Base-by-base conservation (phyloP, 2,888 invertebrate species). In the Cynaeus angustus region DNA sequence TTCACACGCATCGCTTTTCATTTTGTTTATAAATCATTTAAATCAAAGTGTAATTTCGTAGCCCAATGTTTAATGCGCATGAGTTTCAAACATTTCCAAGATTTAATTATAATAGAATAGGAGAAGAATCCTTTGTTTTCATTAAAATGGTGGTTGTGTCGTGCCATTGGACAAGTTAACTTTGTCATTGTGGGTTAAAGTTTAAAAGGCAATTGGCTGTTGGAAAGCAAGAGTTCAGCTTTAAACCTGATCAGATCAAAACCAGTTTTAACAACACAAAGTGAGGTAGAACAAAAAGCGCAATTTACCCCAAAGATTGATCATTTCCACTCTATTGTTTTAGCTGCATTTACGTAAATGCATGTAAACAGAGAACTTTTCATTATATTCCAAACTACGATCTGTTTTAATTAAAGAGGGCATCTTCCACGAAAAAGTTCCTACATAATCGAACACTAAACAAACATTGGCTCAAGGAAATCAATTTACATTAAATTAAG, bases 171-270 rank as follows among this genome's bases (percentile, higher is more conserved):
- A 26, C 33, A 53, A 53, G 53, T 58, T 43, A 58, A 62, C 62
- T 62, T 62, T 62, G 62, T 62, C 62, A 41, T 62, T 62, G 62
- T 38, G 62, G 62, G 38, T 41, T 52, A n/a, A 62, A 62, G 16
- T 62, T 62, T 50, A 50, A 41, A 12, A 56, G 41, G 62, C 62
- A 50, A 56, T 56, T 56, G 56, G 7, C 38, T 55, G 55, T 55
- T 38, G 9, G 55, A n/a, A 38, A 38, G 55, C 37, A 21, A 13
- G 30, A 38, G 53, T 16, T 30, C 12, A n/a, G 38, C 21, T 10
- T 55, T 38, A 38, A 55, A 55, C 38, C 13, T 26, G 21, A 52
- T 52, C 46, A 45, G 45, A 6, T n/a, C 45, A 45, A 45, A 13
- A 8, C 14, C 4, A 14, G 46, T 46, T 46, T 14, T 16, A 16